These are phyloP conservation scores for Thereva unica DNA, from an alignment of 2,888 invertebrate genomes.

Conservation along the genomic window DNA sequence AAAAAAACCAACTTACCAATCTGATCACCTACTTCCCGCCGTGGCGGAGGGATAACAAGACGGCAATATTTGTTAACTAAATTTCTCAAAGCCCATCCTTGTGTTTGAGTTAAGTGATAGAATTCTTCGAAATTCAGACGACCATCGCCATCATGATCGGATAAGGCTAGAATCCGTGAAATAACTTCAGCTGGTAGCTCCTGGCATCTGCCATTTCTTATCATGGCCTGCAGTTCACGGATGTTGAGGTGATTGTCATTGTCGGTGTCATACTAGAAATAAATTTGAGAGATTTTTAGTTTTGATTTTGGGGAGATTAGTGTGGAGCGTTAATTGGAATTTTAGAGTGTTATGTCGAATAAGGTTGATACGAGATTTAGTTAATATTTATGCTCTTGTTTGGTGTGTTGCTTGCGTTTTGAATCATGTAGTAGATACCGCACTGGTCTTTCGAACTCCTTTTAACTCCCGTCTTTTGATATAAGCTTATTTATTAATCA, in stretches of 20 bases:
- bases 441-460: too few relatives aligned
- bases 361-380: neutral
- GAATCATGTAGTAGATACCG: too few relatives aligned
- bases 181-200: conserved; percentile 73
- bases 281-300: neutral
- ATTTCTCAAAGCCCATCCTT: conserved; percentile 59
- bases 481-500: too few relatives aligned
- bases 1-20: conserved; percentile 47
- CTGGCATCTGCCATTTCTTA: conserved; percentile 55
- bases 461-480: too few relatives aligned
- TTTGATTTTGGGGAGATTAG: neutral
- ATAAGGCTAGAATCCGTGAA: conserved; percentile 67
- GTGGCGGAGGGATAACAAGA: conserved; percentile 53
- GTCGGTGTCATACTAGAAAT: conserved; percentile 71
- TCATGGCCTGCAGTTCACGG: conserved; percentile 62
- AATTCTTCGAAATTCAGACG: conserved; percentile 71
- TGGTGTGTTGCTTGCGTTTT: too few relatives aligned
- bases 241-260: conserved; percentile 71
- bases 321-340: too few relatives aligned
- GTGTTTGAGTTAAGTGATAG: conserved; percentile 63
- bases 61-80: conserved; percentile 52
- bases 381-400: too few relatives aligned
- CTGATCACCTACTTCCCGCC: conserved; percentile 54
- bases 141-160: conserved; percentile 68
- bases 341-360: neutral